phyloP scores from a whole-genome alignment of 2,888 invertebrate species.

The Pollenia amentaria region DNA sequence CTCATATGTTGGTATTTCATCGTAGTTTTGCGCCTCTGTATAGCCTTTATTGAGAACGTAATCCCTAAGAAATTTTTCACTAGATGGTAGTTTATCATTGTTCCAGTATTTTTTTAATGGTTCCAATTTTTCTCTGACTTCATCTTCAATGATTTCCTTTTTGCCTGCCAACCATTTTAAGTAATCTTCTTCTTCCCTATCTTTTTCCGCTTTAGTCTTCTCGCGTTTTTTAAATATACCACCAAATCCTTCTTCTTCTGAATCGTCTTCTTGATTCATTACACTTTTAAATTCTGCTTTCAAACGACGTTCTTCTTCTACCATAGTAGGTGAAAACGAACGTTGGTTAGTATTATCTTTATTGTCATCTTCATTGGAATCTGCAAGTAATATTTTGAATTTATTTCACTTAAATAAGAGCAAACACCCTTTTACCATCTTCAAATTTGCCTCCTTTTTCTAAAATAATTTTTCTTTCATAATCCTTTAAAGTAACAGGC shows the following conservation, averaged over 20 bases:
- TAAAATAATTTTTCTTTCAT: constrained; percentile 90
- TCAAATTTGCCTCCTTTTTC: constrained; percentile 88
- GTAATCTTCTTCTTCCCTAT: constrained; percentile 87
- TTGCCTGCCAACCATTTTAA: constrained; percentile 93
- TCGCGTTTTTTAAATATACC: constrained; percentile 86
- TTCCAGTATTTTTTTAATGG: constrained; percentile 94
- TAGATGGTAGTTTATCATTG: constrained; percentile 91
- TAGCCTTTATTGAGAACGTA: constrained; percentile 94
- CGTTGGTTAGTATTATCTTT: constrained; percentile 76
- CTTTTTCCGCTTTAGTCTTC: constrained; percentile 86
- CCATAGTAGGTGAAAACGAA: constrained; percentile 86
- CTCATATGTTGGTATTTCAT: constrained; percentile 87
- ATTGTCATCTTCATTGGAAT: constrained; percentile 77
- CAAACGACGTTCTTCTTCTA: constrained; percentile 88
- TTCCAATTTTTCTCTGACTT: constrained; percentile 88
- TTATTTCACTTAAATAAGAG: neutral
- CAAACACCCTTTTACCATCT: constrained; percentile 78
- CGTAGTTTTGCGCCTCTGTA: constrained; percentile 80
- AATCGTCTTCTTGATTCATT: constrained; percentile 83
- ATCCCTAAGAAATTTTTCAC: constrained; percentile 95
- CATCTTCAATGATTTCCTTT: constrained; percentile 87
- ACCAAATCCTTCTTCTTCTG: constrained; percentile 86
- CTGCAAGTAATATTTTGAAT: constrained; percentile 31
- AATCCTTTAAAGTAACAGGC: constrained; percentile 90
- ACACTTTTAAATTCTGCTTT: constrained; percentile 88